A percentile compares a stretch with the other conserved stretches of the same genome.
Evolutionary conservation across 1,140 invertebrate genomes (phyloP).

Genomic region (Zaprionus vittiger): DNA sequence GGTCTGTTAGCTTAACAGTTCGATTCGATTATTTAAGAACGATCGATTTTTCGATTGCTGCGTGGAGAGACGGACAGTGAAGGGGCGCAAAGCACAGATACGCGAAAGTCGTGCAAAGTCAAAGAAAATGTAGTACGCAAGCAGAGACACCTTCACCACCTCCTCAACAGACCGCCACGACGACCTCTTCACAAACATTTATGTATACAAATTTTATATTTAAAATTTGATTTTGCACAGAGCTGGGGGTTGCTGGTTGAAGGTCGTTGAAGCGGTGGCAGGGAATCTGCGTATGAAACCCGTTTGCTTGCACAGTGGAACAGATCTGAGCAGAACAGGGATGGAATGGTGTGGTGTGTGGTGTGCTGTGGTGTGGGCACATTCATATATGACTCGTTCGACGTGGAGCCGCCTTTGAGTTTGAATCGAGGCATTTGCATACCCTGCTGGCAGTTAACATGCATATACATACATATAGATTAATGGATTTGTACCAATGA

Average conservation of each 20-base stretch:
- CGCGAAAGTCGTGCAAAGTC: constrained; percentile 72
- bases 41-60: constrained; percentile 4
- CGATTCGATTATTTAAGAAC: constrained; percentile 8
- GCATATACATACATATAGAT: no score
- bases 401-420: constrained; percentile 31
- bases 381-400: constrained; percentile 46
- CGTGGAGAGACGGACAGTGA: neutral
- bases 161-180: constrained; percentile 9
- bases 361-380: constrained; percentile 10
- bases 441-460: neutral
- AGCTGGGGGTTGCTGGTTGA: neutral
- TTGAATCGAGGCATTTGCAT: constrained; percentile 13
- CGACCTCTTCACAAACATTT: constrained; percentile 45
- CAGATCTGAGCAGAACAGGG: neutral
- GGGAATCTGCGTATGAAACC: constrained; percentile 1
- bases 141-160: constrained; percentile 42
- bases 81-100: constrained; percentile 50
- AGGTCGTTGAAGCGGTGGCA: neutral
- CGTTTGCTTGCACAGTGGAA: neutral
- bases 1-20: neutral
- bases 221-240: constrained; percentile 22
- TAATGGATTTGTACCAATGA: no score
- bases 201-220: constrained; percentile 55
- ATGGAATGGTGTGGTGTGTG: neutral
- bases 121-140: constrained; percentile 67